A percentile compares a stretch with the other conserved stretches of the same genome.
These are phyloP conservation scores for Paradisaea rubra DNA, from an alignment of 2,113 vertebrate genomes.

Conservation along the genomic window DNA sequence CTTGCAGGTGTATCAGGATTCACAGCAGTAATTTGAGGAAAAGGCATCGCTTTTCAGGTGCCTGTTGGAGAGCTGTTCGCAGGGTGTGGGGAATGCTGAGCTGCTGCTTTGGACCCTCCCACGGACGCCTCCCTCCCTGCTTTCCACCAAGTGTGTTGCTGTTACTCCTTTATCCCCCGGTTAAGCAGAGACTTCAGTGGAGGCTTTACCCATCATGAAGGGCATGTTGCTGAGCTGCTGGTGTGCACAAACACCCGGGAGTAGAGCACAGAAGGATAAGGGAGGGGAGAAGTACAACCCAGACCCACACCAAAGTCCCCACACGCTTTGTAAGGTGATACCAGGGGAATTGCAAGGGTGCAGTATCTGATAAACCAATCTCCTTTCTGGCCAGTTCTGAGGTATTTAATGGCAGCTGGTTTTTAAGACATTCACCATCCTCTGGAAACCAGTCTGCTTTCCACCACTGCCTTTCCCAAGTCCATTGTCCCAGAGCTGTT, in stretches of 20 bases:
- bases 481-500: too few species aligned
- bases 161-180: neutral
- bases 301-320: too few species aligned
- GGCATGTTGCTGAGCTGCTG: neutral
- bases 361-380: neutral
- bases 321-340: accelerated
- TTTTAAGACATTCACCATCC: neutral
- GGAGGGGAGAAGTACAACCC: neutral
- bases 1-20: neutral
- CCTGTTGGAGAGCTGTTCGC: accelerated
- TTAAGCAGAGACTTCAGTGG: neutral
- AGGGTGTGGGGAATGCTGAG: neutral
- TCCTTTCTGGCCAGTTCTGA: neutral
- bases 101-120: neutral
- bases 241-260: neutral
- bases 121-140: neutral
- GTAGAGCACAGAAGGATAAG: neutral
- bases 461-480: neutral
- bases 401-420: neutral
- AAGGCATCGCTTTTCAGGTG: neutral
- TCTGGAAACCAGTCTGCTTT: neutral
- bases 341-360: neutral
- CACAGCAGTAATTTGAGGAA: neutral
- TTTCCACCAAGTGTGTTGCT: neutral
- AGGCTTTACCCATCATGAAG: neutral